Percentiles rank a stretch among this genome's conserved stretches.
Conservation (phyloP, 2,888 invertebrate species). For the Polyploca ridens region DNA sequence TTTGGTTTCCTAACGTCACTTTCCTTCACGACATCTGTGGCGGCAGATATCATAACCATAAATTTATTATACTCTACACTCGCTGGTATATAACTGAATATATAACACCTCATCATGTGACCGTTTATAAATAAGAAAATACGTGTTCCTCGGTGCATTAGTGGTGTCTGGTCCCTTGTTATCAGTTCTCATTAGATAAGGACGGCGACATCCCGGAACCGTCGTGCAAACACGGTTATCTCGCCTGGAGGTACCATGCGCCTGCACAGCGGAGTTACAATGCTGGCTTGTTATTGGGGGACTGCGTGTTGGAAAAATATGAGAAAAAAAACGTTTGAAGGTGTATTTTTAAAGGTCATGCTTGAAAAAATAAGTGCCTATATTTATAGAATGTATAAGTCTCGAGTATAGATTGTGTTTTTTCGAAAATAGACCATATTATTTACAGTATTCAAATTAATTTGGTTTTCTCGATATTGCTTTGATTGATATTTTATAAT, state of each 20-base stretch:
- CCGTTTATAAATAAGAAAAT: conserved; percentile 14
- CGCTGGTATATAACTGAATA: not conserved
- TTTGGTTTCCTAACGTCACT: too few species aligned
- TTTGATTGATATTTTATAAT: too few species aligned
- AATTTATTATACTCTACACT: not conserved
- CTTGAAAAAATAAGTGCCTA: not conserved
- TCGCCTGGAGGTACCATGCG: conserved; percentile 35
- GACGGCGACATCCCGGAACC: conserved; percentile 67
- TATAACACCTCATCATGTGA: conserved; percentile 11
- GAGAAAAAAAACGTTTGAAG: conserved; percentile 15
- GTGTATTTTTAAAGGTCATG: conserved; percentile 16
- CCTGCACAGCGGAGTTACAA: conserved; percentile 24
- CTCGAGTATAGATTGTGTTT: too few species aligned
- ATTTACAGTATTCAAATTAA: too few species aligned
- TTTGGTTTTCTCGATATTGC: too few species aligned
- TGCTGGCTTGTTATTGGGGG: conserved; percentile 15
- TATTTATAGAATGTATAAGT: too few species aligned
- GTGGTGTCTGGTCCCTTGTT: conserved; percentile 36
- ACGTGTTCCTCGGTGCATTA: conserved; percentile 28
- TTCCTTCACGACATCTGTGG: too few species aligned
- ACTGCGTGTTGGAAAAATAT: conserved; percentile 16
- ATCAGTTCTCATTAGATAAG: conserved; percentile 67
- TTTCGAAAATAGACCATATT: too few species aligned
- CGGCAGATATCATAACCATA: too few species aligned
- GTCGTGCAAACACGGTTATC: conserved; percentile 60